Evolutionary conservation across 2,113 vertebrate species (phyloP), one percentile per base, ranked within the genome.

Genomic region (Saccopteryx leptura): DNA sequence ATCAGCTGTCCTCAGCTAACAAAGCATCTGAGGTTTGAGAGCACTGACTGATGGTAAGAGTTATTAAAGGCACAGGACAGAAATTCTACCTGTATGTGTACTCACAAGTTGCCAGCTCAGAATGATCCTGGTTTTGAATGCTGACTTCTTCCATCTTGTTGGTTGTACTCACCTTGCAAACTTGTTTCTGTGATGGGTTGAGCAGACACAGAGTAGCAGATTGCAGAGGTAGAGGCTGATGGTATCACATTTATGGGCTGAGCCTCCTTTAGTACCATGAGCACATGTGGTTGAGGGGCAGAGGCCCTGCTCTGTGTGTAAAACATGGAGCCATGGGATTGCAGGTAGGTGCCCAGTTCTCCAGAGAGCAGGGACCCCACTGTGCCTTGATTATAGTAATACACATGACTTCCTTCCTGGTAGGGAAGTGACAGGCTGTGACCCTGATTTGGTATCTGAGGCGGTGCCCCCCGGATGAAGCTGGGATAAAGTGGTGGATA

Each of bases 211-310:
- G 93, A 11, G 28, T 88, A 95, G 60, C 78, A 93, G 21, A 94
- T 33, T 65, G 46, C 80, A 56, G 82, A 71, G 9, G 74, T 81
- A 3, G 79, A 90, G 24, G 21, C 71, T 19, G 78, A 10, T 63
- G 88, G 46, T 33, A 13, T 50, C 19, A 65, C 46, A 12, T 90
- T 54, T 48, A 39, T 46, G 18, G 91, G 68, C 54, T 90, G 76
- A 80, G 91, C 21, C 54, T 96, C 56, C n/a, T 92, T 96, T 9
- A 95, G 81, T 2, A 96, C 63, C 90, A 94, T 96, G 7, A 96
- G 71, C 83, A 96, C 79, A 76, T 96, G 75, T 58, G 94, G 89
- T 14, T 96, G 94, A 23, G 76, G 12, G 15, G 17, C 74, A 86
- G 87, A 63, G 18, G n/a, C 13, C 18, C n/a, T 74, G 14, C 26